phyloP scores from a whole-genome alignment of 2,888 invertebrate species.

The Crepidodera aurea region DNA sequence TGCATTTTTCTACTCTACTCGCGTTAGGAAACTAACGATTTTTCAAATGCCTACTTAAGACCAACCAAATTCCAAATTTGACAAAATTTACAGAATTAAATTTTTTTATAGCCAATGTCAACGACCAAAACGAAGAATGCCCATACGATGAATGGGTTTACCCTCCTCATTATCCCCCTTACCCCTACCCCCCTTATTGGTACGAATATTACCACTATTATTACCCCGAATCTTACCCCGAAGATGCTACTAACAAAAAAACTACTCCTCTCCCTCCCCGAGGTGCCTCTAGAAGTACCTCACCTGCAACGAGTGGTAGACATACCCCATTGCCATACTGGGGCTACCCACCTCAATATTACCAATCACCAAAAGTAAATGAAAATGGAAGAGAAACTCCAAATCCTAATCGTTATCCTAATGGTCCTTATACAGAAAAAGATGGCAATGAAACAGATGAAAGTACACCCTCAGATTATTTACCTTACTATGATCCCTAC shows the following conservation, averaged over 20 bases:
- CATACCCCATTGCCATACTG: conserved; percentile 47
- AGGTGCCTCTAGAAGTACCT: conserved; percentile 9
- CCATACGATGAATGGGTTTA: conserved; percentile 52
- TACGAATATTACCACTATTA: conserved; percentile 50
- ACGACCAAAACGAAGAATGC: conserved; percentile 52
- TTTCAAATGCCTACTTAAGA: conserved; percentile 45
- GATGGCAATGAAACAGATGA: conserved; percentile 35
- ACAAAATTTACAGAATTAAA: conserved; percentile 1
- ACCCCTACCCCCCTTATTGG: conserved; percentile 46
- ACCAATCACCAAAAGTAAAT: conserved; percentile 34
- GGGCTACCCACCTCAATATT: conserved; percentile 50
- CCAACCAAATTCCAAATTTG: conserved; percentile 34
- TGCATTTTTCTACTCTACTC: conserved; percentile 15
- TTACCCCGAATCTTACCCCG: conserved; percentile 38
- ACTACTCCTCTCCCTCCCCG: conserved; percentile 34
- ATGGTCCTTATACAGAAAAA: conserved; percentile 28
- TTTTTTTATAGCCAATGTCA: conserved; percentile 61
- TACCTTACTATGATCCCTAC: conserved; percentile 58
- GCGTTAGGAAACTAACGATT: not conserved
- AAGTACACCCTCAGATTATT: conserved; percentile 42
- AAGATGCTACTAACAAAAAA: conserved; percentile 32
- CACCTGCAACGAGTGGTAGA: conserved; percentile 14
- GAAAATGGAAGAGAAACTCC: conserved; percentile 11
- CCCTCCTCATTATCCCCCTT: conserved; percentile 29
- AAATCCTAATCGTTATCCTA: conserved; percentile 19